Conservation (phyloP, 2,797 vertebrate genomes). For the Cynopterus sphinx region DNA sequence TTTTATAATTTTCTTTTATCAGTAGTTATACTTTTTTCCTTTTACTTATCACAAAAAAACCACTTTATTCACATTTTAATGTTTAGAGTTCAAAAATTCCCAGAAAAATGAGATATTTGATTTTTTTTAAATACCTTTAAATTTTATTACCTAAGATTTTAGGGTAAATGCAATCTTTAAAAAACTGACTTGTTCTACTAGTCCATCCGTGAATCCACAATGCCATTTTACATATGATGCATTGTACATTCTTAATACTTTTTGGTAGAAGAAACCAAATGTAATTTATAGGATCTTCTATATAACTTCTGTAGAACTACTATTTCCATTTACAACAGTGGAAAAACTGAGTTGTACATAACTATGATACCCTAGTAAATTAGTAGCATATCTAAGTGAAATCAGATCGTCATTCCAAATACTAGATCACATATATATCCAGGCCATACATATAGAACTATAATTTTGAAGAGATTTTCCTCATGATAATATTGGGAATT, state of each 20-base stretch:
- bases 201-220: background rate
- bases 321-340: background rate
- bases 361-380: background rate
- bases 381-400: background rate
- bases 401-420: background rate
- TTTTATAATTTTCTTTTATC: background rate
- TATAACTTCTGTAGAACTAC: background rate
- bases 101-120: background rate
- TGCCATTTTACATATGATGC: background rate
- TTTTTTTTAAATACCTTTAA: background rate
- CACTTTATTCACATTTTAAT: background rate
- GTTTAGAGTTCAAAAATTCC: background rate
- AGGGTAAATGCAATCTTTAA: background rate
- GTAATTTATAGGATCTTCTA: background rate
- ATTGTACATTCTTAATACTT: background rate
- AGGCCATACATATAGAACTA: background rate
- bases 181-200: background rate
- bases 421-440: background rate
- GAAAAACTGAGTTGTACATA: background rate
- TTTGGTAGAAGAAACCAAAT: background rate
- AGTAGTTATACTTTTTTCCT: background rate
- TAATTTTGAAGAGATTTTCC: slow-evolving; percentile 13
- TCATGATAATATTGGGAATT: background rate
- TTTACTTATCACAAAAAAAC: background rate
- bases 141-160: background rate